phyloP scores from a whole-genome alignment of 2,797 vertebrate species.

The Rhinatrema bivittatum region DNA sequence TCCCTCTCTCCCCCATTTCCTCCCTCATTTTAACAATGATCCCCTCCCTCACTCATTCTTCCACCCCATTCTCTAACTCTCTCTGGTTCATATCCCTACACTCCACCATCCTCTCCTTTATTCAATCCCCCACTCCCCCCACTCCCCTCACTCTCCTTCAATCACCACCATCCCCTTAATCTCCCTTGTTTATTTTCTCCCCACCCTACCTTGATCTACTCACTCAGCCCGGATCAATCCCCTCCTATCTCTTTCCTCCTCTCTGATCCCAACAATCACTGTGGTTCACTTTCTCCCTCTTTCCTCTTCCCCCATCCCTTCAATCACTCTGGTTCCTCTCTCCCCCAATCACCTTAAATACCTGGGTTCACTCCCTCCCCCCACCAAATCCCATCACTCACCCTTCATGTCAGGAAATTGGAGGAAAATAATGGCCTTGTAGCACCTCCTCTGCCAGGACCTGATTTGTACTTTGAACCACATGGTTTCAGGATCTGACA shows the following conservation, averaged over 20 bases:
- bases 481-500: too few species aligned
- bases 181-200: background rate
- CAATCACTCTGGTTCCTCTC: too few species aligned
- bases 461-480: too few species aligned
- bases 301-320: background rate
- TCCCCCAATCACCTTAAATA: background rate
- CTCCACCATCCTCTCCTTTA: background rate
- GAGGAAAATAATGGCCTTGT: too few species aligned
- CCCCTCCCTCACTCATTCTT: too few species aligned
- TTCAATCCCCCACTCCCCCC: background rate
- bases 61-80: too few species aligned
- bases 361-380: background rate
- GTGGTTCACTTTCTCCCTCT: accelerated
- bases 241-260: too few species aligned
- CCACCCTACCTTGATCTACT: background rate
- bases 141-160: accelerated
- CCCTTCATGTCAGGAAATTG: background rate
- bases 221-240: background rate
- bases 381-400: background rate
- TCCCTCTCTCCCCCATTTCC: too few species aligned
- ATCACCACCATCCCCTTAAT: background rate
- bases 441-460: too few species aligned
- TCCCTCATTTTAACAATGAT: too few species aligned
- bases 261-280: background rate
- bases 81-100: background rate